phyloP scores from a whole-genome alignment of 2,888 invertebrate species.

The Alsophila aescularia region DNA sequence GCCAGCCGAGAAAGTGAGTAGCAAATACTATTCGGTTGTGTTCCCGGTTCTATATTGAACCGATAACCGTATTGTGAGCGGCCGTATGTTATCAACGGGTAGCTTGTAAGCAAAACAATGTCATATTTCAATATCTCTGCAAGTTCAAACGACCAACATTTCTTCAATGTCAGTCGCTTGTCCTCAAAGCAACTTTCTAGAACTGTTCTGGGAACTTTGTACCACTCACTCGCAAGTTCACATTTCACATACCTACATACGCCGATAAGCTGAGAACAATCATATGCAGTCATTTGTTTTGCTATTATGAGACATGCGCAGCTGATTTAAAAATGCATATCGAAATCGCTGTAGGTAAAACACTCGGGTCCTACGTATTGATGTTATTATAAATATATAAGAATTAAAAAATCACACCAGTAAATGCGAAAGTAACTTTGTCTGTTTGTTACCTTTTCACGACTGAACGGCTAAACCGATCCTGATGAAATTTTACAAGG shows the following conservation, averaged over 20 bases:
- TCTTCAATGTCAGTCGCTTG: constrained; percentile 38
- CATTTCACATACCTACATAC: constrained; percentile 14
- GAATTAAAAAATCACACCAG: too few relatives aligned
- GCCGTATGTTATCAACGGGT: constrained; percentile 45
- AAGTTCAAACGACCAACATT: constrained; percentile 6
- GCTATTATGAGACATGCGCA: constrained; percentile 29
- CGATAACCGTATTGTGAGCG: constrained; percentile 48
- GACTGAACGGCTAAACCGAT: too few relatives aligned
- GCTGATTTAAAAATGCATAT: constrained; percentile 29
- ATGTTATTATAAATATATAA: too few relatives aligned
- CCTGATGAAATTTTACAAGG: too few relatives aligned
- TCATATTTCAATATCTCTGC: constrained; percentile 17
- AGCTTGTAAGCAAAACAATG: constrained; percentile 38
- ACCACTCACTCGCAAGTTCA: constrained; percentile 22
- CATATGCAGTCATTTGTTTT: constrained; percentile 31
- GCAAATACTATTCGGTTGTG: constrained; percentile 18
- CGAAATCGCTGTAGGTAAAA: background rate
- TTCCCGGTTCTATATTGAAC: constrained; percentile 53
- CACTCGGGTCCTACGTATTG: background rate
- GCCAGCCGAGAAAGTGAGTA: constrained; percentile 79
- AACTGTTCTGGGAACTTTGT: constrained; percentile 38
- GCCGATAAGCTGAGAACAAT: constrained; percentile 27
- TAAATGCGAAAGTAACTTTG: too few relatives aligned
- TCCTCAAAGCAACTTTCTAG: constrained; percentile 60
- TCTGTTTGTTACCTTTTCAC: too few relatives aligned